A percentile compares a stretch with the other conserved stretches of the same genome.
Conservation (phyloP, 2,888 invertebrate species). For the Acanthopleura granulata region DNA sequence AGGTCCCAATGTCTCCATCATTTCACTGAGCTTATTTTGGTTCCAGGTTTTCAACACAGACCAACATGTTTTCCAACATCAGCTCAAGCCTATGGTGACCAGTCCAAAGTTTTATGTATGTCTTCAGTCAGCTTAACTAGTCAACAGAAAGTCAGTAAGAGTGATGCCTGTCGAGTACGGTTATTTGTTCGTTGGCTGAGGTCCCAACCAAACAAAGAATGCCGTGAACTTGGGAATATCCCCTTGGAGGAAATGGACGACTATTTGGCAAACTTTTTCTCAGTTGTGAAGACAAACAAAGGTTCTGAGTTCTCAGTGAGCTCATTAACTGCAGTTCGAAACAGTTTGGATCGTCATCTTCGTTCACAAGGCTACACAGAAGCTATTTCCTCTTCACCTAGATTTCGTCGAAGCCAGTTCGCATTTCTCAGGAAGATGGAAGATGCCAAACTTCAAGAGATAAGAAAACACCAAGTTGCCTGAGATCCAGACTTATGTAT, state of each 20-base stretch:
- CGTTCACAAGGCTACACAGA: neutral
- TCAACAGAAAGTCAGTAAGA: neutral
- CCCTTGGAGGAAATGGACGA: neutral
- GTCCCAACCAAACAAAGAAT: neutral
- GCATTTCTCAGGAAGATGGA: neutral
- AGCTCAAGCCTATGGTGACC: too few species aligned
- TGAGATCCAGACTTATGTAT: too few species aligned
- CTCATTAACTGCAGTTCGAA: neutral
- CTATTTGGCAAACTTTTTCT: neutral
- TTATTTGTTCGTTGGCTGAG: neutral
- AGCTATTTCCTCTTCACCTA: neutral
- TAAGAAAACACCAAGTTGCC: too few species aligned
- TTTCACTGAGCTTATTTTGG: too few species aligned
- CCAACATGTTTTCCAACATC: too few species aligned
- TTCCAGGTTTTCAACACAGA: too few species aligned
- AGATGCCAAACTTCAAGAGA: too few species aligned
- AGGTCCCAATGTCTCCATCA: too few species aligned
- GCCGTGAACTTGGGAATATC: neutral
- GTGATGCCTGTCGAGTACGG: neutral
- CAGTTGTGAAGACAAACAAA: neutral
- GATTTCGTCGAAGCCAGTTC: neutral
- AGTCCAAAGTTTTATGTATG: too few species aligned
- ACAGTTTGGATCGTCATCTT: neutral
- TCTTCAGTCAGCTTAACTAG: too few species aligned
- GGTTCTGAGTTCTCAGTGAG: neutral